Base-by-base conservation (phyloP, 2,888 invertebrate genomes). In the Drosophila quinaria region DNA sequence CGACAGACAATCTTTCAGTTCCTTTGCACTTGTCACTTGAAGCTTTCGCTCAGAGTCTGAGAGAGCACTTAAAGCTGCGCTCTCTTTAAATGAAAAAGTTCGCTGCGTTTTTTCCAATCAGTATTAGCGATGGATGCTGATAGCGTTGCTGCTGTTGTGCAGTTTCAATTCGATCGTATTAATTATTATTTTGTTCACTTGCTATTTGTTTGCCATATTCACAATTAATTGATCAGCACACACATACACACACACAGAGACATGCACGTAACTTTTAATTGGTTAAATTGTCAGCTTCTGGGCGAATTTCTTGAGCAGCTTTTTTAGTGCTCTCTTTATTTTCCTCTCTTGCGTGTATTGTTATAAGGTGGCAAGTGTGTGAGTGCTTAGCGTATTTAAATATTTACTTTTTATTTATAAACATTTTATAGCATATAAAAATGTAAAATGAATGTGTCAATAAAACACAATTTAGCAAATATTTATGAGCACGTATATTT, bases 351-450 rank as follows among this genome's bases (percentile, higher is more conserved):
- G 9, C 25, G 19, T n/a, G 33, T 37, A 6, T 44, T 29, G 37
- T 39, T 35, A 37, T 15, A 49, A 22, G 22, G 15, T 8, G 29
- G 29, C 50, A 35, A 35, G 50, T 31, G 46, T 70, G 61, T 56
- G 68, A 67, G 41, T 56, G 55, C 19, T 19, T 56, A 56, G 46
- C 62, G 61, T 63, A 61, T 74, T 79, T 73, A 22, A 81, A 79
- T 81, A 84, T 89, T 89, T 81, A 87, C 76, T 87, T 74, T 87
- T 84, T 85, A 85, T 89, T 85, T 85, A 87, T 85, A 87, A 84
- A 87, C 76, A 81, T 81, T 87, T 79, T 76, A 78, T 78, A 83
- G 68, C 73, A 63, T 70, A 82, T 82, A 66, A 70, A 85, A 80
- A 75, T 75, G 76, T 76, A 76, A 79, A 67, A 81, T 70, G 60